Conservation (phyloP, 2,113 vertebrate species). For the Eretmochelys imbricata region DNA sequence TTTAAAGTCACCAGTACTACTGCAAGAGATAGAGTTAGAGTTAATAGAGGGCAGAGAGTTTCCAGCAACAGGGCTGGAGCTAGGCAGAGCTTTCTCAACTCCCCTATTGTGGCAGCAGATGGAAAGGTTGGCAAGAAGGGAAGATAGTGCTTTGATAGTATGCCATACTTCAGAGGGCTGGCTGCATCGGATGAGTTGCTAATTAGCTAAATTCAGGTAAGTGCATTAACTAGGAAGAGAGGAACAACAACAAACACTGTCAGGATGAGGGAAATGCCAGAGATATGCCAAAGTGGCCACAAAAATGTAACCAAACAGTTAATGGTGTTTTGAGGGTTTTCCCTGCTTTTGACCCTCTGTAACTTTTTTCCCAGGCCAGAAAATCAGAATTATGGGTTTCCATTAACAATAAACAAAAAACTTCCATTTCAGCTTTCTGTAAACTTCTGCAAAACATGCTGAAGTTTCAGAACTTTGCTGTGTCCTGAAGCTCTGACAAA, state of each 20-base stretch:
- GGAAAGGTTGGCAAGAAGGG: not conserved
- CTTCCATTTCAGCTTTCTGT: not conserved
- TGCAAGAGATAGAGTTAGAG: not conserved
- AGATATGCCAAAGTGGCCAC: not conserved
- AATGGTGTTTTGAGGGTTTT: conserved; percentile 14
- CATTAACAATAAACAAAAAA: fast-evolving
- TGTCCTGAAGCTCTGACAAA: not conserved
- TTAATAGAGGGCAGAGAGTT: conserved; percentile 45
- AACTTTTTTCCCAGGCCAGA: not conserved
- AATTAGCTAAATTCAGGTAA: not conserved
- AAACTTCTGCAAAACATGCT: fast-evolving
- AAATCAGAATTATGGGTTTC: not conserved
- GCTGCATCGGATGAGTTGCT: fast-evolving
- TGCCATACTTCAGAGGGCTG: fast-evolving
- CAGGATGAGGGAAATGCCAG: not conserved
- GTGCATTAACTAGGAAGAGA: not conserved
- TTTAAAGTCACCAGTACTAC: not conserved
- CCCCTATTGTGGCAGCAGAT: conserved; percentile 54
- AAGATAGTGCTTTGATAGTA: fast-evolving
- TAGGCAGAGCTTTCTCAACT: not conserved
- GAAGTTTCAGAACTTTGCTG: not conserved
- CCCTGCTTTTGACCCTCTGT: not conserved
- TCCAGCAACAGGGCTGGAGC: not conserved
- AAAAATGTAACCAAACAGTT: not conserved
- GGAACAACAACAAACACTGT: not conserved